Evolutionary conservation across 2,797 vertebrate species (phyloP), one percentile per base, ranked within the genome.

Genomic region (Numenius phaeopus): DNA sequence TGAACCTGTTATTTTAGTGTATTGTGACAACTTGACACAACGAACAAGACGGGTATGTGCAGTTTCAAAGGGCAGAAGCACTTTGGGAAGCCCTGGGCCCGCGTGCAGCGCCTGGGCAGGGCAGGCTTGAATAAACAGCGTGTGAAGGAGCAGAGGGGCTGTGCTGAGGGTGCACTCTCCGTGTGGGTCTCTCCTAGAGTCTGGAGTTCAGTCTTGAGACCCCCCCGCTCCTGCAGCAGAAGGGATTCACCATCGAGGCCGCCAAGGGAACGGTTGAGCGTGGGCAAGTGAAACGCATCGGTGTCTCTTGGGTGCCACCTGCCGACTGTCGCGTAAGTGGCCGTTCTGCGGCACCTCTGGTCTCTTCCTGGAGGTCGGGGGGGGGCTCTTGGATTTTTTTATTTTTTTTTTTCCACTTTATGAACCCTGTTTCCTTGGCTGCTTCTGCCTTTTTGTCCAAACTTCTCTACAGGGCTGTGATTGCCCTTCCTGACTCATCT

Each of bases 221-320:
- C 11, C 6, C 98, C 5, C 26, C 89, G 0, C 37, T 96, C 13
- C 92, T 99, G 77, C 98, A 98, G 94, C 98, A 98, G 94, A 98
- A 97, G 82, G 99, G 99, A 81, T 99, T 99, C 97, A 96, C 80
- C 5, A 54, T 99, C 3, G 98, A 98, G 18, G 98, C 99, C 2
- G 73, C 29, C 59, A 98, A 95, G 92, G 99, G 99, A 49, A 92
- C 15, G 0, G 93, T 99, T 71, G 98, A 99, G 19, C 83, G 98
- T 0, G 99, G 99, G 9, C 98, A 98, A 59, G 98, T 90, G 30
- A 98, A 98, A 73, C 44, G 97, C 91, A 97, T 99, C 98, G 96
- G 75, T 21, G 92, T 99, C 93, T 98, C 98, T 7, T 99, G 99
- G 99, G 96, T 94, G 32, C 99, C 99, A 1, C 98, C 97, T 76